A percentile compares a stretch with the other conserved stretches of the same genome.
Conservation (phyloP, 2,113 vertebrate species). For the Rhodinocichla rosea region DNA sequence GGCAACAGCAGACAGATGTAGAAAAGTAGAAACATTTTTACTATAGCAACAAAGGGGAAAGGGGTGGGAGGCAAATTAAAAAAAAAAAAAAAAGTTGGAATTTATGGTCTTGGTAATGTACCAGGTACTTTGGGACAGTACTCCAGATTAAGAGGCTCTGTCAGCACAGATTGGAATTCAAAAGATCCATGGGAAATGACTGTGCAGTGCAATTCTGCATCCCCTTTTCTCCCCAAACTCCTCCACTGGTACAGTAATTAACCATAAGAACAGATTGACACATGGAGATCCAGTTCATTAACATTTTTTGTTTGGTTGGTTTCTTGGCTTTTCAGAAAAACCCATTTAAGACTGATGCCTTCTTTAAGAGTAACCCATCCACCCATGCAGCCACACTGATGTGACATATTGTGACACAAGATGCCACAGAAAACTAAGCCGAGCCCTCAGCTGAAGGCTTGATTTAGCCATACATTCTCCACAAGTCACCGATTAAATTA, state of each 20-base stretch:
- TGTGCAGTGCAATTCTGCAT: not conserved
- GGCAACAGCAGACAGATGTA: slow-evolving; percentile 63
- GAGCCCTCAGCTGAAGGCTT: slow-evolving; percentile 12
- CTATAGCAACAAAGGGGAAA: slow-evolving; percentile 53
- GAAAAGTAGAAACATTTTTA: slow-evolving; percentile 67
- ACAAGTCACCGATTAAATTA: slow-evolving; percentile 46
- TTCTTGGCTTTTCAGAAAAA: slow-evolving; percentile 18
- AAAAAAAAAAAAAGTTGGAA: not conserved
- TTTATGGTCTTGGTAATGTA: not conserved
- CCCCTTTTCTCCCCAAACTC: not conserved
- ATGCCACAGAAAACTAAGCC: slow-evolving; percentile 49
- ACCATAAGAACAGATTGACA: not conserved
- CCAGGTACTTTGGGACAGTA: not conserved
- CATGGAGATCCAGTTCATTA: slow-evolving; percentile 22
- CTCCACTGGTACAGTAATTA: slow-evolving; percentile 24
- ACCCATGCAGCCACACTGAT: not conserved
- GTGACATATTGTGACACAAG: slow-evolving; percentile 55
- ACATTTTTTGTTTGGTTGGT: not conserved
- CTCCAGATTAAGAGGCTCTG: not conserved
- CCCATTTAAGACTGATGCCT: not conserved
- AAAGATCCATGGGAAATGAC: not conserved
- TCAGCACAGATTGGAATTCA: not conserved
- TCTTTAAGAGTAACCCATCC: slow-evolving; percentile 23
- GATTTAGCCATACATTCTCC: slow-evolving; percentile 45
- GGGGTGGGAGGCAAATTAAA: slow-evolving; percentile 31